These are phyloP conservation scores for Andrena bucephala DNA, from an alignment of 2,888 invertebrate genomes.

Conservation along the genomic window DNA sequence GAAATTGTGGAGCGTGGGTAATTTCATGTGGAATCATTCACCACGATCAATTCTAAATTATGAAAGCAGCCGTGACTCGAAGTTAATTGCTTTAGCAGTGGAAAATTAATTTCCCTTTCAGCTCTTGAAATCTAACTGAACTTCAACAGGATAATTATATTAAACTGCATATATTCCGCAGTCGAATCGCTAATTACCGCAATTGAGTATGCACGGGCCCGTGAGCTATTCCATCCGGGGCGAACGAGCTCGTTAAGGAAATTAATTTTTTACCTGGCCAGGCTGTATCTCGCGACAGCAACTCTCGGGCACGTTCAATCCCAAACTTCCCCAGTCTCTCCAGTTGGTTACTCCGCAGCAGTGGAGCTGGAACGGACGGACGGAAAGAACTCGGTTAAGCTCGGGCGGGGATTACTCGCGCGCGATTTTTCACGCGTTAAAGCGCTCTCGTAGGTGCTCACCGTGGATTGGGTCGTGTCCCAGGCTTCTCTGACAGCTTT, in stretches of 20 bases:
- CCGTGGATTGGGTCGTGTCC: constrained; percentile 93
- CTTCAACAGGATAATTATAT: constrained; percentile 31
- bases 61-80: not conserved
- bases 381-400: not conserved
- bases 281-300: constrained; percentile 89
- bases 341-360: constrained; percentile 94
- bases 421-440: not conserved
- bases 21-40: not conserved
- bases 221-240: constrained; percentile 23
- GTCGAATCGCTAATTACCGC: constrained; percentile 41
- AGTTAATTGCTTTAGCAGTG: constrained; percentile 11
- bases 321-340: constrained; percentile 90
- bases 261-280: constrained; percentile 85
- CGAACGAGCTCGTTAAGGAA: constrained; percentile 45
- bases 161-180: not conserved
- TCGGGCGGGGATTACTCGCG: not conserved
- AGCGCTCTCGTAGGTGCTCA: constrained; percentile 71
- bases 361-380: constrained; percentile 87
- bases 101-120: not conserved
- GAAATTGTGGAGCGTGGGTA: constrained; percentile 20
- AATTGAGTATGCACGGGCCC: constrained; percentile 31
- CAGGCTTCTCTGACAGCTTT: constrained; percentile 92
- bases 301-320: constrained; percentile 88
- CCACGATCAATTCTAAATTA: constrained; percentile 17
- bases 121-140: constrained; percentile 28